A percentile compares a stretch with the other conserved stretches of the same genome.
Evolutionary conservation across 2,888 invertebrate species (phyloP).

Genomic region (Campoletis raptor): DNA sequence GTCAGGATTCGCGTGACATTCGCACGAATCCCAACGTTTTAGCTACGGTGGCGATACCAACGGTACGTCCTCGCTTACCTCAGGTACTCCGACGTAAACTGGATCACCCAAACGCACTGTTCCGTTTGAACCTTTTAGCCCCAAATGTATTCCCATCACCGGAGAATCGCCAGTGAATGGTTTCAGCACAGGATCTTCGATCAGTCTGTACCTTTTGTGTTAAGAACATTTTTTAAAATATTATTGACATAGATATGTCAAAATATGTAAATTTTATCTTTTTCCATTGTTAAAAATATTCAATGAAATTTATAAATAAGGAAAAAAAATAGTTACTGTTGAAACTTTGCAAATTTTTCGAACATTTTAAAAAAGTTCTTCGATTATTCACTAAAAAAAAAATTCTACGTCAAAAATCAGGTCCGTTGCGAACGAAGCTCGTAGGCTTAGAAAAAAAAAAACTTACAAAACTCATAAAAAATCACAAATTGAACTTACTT

Average conservation of each 20-base stretch:
- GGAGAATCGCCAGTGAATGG: conserved; percentile 83
- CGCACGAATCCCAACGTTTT: conserved; percentile 82
- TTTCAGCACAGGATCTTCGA: conserved; percentile 80
- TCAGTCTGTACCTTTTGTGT: conserved; percentile 84
- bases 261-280: too few species aligned
- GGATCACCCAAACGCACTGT: conserved; percentile 85
- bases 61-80: conserved; percentile 67
- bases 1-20: conserved; percentile 64
- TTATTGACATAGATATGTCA: too few species aligned
- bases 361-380: too few species aligned
- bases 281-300: too few species aligned
- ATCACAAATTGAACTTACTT: too few species aligned
- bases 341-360: too few species aligned
- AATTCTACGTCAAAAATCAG: too few species aligned
- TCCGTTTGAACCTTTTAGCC: conserved; percentile 83
- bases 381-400: too few species aligned
- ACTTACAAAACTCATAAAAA: too few species aligned
- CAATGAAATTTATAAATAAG: neutral
- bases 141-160: conserved; percentile 86
- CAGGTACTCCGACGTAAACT: conserved; percentile 85
- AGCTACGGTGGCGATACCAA: conserved; percentile 79
- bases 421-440: too few species aligned
- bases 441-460: too few species aligned
- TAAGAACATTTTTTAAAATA: neutral
- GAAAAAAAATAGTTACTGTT: conserved; percentile 5